These are phyloP conservation scores for Caenorhabditis sp. DNA, from an alignment of 2,888 invertebrate genomes.

Conservation along the genomic window DNA sequence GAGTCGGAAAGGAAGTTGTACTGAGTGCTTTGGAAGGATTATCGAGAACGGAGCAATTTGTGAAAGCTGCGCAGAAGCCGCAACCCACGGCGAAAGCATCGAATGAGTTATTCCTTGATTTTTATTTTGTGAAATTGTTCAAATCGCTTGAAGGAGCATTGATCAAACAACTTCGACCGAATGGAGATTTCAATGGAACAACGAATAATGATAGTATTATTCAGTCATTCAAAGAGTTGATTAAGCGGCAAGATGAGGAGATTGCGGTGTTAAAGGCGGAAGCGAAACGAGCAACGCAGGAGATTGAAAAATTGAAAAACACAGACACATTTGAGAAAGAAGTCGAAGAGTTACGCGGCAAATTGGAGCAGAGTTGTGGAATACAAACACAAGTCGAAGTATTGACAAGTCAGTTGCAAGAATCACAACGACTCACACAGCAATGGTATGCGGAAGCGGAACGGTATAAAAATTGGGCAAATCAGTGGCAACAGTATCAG, in stretches of 20 bases:
- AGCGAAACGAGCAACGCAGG: constrained; percentile 43
- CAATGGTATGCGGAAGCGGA: constrained; percentile 67
- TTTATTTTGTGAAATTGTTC: constrained; percentile 90
- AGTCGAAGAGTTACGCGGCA: constrained; percentile 11
- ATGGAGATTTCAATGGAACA: constrained; percentile 66
- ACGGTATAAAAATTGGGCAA: constrained; percentile 63
- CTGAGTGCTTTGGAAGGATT: constrained; percentile 86
- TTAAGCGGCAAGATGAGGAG: constrained; percentile 82
- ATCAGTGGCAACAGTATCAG: constrained; percentile 69
- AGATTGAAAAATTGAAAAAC: constrained; percentile 43
- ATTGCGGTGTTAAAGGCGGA: constrained; percentile 65
- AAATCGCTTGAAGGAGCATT: constrained; percentile 73
- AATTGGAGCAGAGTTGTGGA: constrained; percentile 11
- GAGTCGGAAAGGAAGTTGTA: constrained; percentile 89
- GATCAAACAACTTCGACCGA: constrained; percentile 65
- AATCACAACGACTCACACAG: constrained; percentile 44
- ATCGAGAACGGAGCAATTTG: constrained; percentile 84
- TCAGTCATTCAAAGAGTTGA: constrained; percentile 76
- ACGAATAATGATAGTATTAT: constrained; percentile 74
- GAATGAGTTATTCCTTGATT: constrained; percentile 86
- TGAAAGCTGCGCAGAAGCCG: constrained; percentile 89
- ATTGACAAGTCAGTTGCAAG: constrained; percentile 21
- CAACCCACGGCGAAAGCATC: constrained; percentile 83
- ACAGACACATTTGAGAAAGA: constrained; percentile 15
- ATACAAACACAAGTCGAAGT: constrained; percentile 19